Conservation (phyloP, 2,797 vertebrate genomes). For the Rousettus madagascariensis region DNA sequence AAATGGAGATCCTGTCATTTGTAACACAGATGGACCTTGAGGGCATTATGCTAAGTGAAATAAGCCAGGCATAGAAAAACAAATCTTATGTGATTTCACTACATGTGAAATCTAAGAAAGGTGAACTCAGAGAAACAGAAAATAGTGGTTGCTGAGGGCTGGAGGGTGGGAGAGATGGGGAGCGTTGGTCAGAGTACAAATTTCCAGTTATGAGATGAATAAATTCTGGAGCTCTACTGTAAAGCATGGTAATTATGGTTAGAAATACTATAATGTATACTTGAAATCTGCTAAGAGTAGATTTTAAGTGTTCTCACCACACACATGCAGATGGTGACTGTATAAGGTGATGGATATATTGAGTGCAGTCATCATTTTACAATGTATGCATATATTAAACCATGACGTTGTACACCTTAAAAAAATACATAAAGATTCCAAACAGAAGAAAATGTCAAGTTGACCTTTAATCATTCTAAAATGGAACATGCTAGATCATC, state of each 20-base stretch:
- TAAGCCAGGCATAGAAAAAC: neutral
- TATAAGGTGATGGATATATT: neutral
- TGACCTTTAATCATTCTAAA: neutral
- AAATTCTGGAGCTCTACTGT: neutral
- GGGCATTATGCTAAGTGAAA: neutral
- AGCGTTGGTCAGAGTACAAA: neutral
- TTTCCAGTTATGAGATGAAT: neutral
- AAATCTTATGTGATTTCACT: neutral
- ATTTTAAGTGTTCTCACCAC: neutral
- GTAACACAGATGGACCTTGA: neutral
- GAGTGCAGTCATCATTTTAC: neutral
- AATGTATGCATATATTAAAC: neutral
- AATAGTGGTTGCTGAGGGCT: neutral
- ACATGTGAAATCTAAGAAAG: neutral
- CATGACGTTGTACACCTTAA: neutral
- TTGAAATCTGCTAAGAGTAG: neutral
- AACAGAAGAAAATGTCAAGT: neutral
- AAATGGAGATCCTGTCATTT: neutral
- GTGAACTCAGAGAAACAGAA: neutral
- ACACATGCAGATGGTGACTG: neutral
- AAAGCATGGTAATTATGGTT: neutral
- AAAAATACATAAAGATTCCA: neutral
- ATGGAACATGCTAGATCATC: neutral
- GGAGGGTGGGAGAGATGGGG: neutral
- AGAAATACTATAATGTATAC: neutral